Base-by-base conservation (phyloP, 1,140 invertebrate species). In the Babylonia areolata region DNA sequence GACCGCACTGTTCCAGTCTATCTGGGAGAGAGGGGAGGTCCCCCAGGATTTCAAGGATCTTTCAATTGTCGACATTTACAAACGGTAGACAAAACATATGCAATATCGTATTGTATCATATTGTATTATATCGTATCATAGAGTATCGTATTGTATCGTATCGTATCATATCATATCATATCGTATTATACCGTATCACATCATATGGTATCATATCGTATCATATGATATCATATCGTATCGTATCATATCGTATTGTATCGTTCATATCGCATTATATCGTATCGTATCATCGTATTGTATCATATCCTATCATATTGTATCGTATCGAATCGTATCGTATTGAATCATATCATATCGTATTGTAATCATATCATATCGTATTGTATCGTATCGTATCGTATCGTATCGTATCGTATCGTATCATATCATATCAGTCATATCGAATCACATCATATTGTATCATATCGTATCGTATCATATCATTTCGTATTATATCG, bases 261-360 rank as follows among this genome's bases (percentile, higher is more conserved):
- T 64, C 28, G 58, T 64, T 64, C 28, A 28, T 23, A 64, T 64
- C 28, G 81, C 39, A 83, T 69, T 75, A 69, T 75, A 51, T 73
- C 75, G 83, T 84, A 84, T 75, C 35, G 64, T 42, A 75, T 73
- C 33, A 75, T 84, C 39, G 83, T 84, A 84, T 75, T 84, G 69
- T 84, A 42, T 84, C 58, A 69, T 46, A 33, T 46, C 46, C 35
- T 84, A 84, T 58, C 39, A 69, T 84, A 51, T 84, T 42, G 83
- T 75, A 75, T 23, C 23, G 58, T 64, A 64, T 28, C 3, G 28
- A 12, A 28, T 64, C 28, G 58, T 64, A 17, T 64, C 64, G 58
- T 64, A 3, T 23, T 64, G 58, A 12, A 3, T 64, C 28, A 20
- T 64, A 28, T 64, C 28, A 20, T 83, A 40, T 83, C 33, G 20